phyloP scores from a whole-genome alignment of 1,140 invertebrate genomes.

The Bathynomus jamesi region DNA sequence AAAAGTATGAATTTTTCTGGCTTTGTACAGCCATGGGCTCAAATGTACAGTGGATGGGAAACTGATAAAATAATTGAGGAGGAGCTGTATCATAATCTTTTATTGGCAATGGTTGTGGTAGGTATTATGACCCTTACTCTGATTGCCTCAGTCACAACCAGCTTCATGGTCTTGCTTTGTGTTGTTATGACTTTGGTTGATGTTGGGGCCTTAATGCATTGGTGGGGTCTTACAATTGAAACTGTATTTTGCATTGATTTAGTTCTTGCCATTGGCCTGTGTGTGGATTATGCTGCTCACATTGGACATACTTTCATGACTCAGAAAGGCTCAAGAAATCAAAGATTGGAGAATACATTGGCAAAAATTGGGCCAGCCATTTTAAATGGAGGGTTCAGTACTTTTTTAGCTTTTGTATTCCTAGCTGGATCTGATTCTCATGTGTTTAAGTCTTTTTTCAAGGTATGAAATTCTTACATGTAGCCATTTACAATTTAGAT shows the following conservation, averaged over 20 bases:
- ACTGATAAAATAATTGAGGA: constrained; percentile 66
- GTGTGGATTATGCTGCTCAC: constrained; percentile 82
- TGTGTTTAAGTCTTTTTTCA: constrained; percentile 71
- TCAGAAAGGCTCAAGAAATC: constrained; percentile 49
- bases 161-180: constrained; percentile 65
- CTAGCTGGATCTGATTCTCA: constrained; percentile 65
- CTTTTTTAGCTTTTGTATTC: constrained; percentile 64
- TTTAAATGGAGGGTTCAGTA: constrained; percentile 68
- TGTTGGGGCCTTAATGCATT: constrained; percentile 72
- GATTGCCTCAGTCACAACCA: constrained; percentile 63
- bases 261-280: constrained; percentile 75
- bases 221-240: constrained; percentile 76
- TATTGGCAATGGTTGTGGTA: constrained; percentile 67
- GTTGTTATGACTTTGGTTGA: constrained; percentile 66
- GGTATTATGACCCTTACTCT: constrained; percentile 68
- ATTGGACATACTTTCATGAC: constrained; percentile 71
- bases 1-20: constrained; percentile 52
- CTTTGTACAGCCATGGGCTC: constrained; percentile 55
- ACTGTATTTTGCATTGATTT: constrained; percentile 73
- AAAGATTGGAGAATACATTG: constrained; percentile 60
- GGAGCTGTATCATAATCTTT: constrained; percentile 70
- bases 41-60: constrained; percentile 63
- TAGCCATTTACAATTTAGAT: too few relatives aligned
- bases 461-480: constrained; percentile 48
- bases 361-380: constrained; percentile 69